phyloP scores from a whole-genome alignment of 2,797 vertebrate species.

The Novumbra hubbsi region DNA sequence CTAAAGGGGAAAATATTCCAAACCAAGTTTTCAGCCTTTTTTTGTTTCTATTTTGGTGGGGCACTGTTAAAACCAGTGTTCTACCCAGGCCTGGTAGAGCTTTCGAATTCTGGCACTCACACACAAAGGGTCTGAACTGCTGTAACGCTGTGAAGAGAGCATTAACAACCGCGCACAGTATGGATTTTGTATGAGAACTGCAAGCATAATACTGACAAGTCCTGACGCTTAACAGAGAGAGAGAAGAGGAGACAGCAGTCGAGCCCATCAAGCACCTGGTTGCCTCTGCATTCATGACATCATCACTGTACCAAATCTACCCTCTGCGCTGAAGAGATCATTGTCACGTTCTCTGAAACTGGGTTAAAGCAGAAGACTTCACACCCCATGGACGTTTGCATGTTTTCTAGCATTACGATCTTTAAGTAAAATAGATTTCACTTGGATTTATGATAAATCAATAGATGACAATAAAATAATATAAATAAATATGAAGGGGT shows the following conservation, averaged over 20 bases:
- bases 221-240: slow-evolving; percentile 11
- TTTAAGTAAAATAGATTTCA: too few species aligned
- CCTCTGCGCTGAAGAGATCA: background rate
- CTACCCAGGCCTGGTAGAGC: slow-evolving; percentile 1
- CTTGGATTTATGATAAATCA: too few species aligned
- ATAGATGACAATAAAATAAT: too few species aligned
- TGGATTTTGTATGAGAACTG: background rate
- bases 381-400: too few species aligned
- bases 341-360: too few species aligned
- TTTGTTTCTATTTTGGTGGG: background rate
- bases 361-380: too few species aligned
- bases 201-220: background rate
- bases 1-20: background rate
- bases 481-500: too few species aligned
- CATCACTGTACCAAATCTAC: background rate
- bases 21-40: background rate
- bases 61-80: background rate
- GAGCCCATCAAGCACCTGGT: background rate
- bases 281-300: background rate
- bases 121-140: background rate
- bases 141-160: background rate
- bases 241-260: background rate
- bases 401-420: too few species aligned
- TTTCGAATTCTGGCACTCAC: background rate
- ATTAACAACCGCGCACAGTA: background rate